Evolutionary conservation across 1,140 invertebrate genomes (phyloP), one percentile per base, ranked within the genome.

Genomic region (Sesamia nonagrioides): DNA sequence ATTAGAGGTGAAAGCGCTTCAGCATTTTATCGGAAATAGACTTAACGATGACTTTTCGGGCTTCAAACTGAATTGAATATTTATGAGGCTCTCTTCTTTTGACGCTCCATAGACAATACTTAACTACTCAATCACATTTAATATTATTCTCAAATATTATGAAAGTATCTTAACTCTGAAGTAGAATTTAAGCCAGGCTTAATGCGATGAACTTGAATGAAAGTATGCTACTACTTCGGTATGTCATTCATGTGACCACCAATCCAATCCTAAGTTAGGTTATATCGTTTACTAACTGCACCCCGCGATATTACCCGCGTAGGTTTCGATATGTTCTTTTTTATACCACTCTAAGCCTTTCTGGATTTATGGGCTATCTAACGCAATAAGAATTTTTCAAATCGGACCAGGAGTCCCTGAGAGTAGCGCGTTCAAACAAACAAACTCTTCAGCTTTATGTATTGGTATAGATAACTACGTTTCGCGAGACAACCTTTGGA

Each of bases 51-150:
- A 91, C 90, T 92, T 93, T 92, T 90, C 76, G 87, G 86, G 88
- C 82, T 84, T 86, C 84, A 89, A 92, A 88, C 86, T 89, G 88
- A 86, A 87, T 92, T 94, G 92, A 92, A 94, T 94, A 94, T 94
- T 94, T 92, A 94, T 94, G 89, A 93, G 86, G 2, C 79, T 48
- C 68, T 81, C 83, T 84, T 87, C 86, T 91, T 89, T 89, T 91
- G 80, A 84, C 82, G 71, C 81, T 79, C 77, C 79, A 66, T 78
- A 82, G 85, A 87, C 85, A 86, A 84, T 84, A 84, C 85, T 87
- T 85, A 79, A 77, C 81, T 91, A 63, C 40, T 42, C 78, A 82
- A 48, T 63, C 33, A 8, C 61, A 37, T 68, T 72, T 72, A 35
- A 68, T 78, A 72, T 72, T 72, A 71, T 58, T 52, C 40, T 18